A percentile compares a stretch with the other conserved stretches of the same genome.
phyloP scores from a whole-genome alignment of 2,797 vertebrate species.

The Lemur catta region DNA sequence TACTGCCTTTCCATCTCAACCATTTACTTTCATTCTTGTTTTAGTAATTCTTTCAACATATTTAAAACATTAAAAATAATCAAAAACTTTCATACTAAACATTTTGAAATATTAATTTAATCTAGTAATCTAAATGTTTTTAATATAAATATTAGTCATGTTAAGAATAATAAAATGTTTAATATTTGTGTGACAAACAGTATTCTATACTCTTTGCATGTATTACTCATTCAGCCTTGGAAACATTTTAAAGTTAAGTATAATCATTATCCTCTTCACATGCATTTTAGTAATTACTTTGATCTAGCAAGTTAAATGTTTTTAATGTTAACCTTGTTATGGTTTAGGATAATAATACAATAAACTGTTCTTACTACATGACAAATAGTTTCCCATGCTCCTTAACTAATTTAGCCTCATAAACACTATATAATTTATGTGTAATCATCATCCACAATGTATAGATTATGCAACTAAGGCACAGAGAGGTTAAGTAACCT shows the following conservation, averaged over 20 bases:
- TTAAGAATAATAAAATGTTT: background rate
- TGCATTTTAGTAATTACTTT: background rate
- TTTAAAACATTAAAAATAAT: background rate
- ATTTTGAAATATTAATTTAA: background rate
- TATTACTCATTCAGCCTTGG: background rate
- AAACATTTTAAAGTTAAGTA: background rate
- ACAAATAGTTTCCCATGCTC: background rate
- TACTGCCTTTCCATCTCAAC: background rate
- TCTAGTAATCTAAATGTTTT: background rate
- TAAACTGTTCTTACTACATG: background rate
- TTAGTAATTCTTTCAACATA: background rate
- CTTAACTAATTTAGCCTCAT: background rate
- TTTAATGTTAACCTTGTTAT: background rate
- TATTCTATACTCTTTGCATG: background rate
- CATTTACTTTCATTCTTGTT: background rate
- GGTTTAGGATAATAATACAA: background rate
- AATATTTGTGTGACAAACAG: background rate
- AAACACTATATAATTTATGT: background rate
- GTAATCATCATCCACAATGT: too few species aligned
- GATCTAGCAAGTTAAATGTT: background rate
- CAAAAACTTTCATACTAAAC: background rate
- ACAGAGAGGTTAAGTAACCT: background rate
- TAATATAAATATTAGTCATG: background rate
- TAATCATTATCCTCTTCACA: background rate
- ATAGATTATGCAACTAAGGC: background rate